Conservation (phyloP, 2,113 vertebrate genomes). For the Mormoops blainvillei region DNA sequence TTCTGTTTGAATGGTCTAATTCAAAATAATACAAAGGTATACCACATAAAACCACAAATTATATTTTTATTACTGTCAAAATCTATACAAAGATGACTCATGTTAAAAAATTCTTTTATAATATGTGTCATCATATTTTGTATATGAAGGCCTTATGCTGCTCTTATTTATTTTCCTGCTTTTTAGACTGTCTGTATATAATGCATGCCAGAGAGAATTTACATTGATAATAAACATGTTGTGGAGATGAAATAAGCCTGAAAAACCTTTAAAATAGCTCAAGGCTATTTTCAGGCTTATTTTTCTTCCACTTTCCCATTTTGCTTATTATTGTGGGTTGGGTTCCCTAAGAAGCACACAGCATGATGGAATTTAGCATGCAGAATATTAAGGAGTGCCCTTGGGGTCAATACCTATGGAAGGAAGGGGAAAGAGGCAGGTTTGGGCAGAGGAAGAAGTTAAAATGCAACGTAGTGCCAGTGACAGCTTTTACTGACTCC, state of each 20-base stretch:
- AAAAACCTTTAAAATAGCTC: not conserved
- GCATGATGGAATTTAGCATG: not conserved
- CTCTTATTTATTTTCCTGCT: not conserved
- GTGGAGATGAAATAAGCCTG: not conserved
- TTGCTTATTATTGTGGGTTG: not conserved
- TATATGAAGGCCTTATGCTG: not conserved
- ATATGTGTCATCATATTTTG: not conserved
- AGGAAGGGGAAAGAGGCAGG: not conserved
- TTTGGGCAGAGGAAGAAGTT: not conserved
- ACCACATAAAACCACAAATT: not conserved
- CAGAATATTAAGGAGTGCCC: not conserved
- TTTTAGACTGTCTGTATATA: not conserved
- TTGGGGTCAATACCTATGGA: not conserved
- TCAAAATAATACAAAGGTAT: not conserved
- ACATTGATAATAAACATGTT: not conserved
- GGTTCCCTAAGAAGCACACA: not conserved
- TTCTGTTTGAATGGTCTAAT: not conserved
- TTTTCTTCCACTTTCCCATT: not conserved
- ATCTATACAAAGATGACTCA: not conserved
- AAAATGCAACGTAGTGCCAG: not conserved
- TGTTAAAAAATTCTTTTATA: not conserved
- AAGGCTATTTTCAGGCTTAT: not conserved
- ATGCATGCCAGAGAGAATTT: not conserved
- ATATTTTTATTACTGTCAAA: not conserved
- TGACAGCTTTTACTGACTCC: not conserved